phyloP scores from a whole-genome alignment of 2,888 invertebrate species.

The Tipula helvola region DNA sequence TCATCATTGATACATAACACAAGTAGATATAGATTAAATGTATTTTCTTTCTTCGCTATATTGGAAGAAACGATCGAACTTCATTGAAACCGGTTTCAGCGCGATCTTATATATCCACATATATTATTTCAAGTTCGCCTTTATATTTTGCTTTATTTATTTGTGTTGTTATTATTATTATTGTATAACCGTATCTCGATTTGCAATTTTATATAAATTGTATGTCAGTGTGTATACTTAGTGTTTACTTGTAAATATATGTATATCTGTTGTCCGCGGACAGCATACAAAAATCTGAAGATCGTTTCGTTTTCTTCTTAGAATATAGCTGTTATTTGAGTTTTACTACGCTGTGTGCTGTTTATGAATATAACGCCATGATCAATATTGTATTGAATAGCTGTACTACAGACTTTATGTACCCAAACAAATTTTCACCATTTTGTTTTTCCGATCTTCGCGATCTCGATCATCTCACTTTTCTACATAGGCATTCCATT shows the following conservation, averaged over 20 bases:
- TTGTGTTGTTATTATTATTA: background rate
- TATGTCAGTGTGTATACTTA: background rate
- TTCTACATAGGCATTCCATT: background rate
- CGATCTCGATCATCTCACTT: background rate
- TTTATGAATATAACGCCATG: background rate
- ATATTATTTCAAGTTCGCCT: background rate
- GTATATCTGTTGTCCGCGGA: background rate
- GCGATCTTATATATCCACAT: background rate
- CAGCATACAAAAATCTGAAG: background rate
- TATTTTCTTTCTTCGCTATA: background rate
- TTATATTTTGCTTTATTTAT: background rate
- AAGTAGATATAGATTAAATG: background rate
- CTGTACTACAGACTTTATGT: background rate
- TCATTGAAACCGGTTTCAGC: background rate
- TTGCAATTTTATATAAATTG: background rate
- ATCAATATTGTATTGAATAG: background rate
- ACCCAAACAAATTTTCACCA: background rate
- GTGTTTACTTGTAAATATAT: background rate
- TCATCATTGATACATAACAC: background rate
- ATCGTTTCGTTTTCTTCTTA: background rate
- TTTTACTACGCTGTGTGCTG: background rate
- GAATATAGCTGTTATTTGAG: background rate
- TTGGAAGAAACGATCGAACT: background rate
- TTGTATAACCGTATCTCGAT: constrained; percentile 10
- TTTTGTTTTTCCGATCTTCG: background rate